A percentile compares a stretch with the other conserved stretches of the same genome.
Conservation (phyloP, 2,113 vertebrate species). For the human (Homo sapiens) region DNA sequence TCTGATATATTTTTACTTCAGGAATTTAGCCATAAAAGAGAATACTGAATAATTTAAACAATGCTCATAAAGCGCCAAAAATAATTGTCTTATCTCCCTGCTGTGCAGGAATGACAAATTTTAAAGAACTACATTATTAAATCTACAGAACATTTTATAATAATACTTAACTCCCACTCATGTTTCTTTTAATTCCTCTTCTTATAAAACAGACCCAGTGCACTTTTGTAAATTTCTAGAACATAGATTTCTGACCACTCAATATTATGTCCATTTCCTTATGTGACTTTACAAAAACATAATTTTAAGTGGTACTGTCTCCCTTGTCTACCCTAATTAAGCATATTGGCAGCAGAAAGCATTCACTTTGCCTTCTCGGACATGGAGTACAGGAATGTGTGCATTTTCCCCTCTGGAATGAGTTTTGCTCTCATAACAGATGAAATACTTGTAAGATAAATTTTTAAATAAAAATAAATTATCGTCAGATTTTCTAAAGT, state of each 20-base stretch:
- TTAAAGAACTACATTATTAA: conserved; percentile 18
- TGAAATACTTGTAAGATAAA: conserved; percentile 28
- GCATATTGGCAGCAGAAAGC: neutral
- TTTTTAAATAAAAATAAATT: conserved; percentile 10
- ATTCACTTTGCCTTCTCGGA: conserved; percentile 22
- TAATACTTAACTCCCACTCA: conserved; percentile 17
- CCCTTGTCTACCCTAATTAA: conserved; percentile 2
- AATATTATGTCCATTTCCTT: conserved; percentile 48
- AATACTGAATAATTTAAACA: neutral
- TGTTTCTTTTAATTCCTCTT: conserved; percentile 29
- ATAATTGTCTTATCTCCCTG: neutral
- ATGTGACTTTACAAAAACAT: conserved; percentile 16
- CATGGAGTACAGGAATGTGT: neutral
- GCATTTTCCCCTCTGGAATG: conserved; percentile 24
- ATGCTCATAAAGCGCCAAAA: neutral
- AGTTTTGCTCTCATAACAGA: conserved; percentile 31
- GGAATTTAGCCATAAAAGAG: neutral
- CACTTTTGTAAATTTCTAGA: neutral
- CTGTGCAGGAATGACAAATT: neutral
- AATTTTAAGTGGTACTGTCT: conserved; percentile 56
- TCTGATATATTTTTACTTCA: neutral
- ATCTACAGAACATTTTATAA: neutral
- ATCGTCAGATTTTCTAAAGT: neutral
- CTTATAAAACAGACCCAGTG: conserved; percentile 22
- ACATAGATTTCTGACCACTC: conserved; percentile 36